phyloP scores from a whole-genome alignment of 2,888 invertebrate species.

The Sicus ferrugineus region DNA sequence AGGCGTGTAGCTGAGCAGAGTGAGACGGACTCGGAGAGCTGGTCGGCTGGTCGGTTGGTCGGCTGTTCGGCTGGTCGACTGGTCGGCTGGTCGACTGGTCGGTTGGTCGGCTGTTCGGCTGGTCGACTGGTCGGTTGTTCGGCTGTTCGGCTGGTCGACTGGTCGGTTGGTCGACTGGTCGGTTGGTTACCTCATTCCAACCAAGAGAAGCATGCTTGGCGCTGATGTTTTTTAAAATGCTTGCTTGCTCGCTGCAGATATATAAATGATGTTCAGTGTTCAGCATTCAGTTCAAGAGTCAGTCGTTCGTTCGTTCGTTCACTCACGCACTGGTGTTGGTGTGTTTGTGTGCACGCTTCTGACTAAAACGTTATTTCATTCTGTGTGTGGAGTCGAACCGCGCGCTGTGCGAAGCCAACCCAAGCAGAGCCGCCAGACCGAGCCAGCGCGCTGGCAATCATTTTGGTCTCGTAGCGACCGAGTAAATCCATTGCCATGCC shows the following conservation, averaged over 20 bases:
- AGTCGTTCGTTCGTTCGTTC: slow-evolving; percentile 47
- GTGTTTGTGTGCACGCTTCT: slow-evolving; percentile 20
- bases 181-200: slow-evolving; percentile 13
- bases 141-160: background rate
- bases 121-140: background rate
- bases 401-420: slow-evolving; percentile 18
- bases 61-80: background rate
- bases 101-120: background rate
- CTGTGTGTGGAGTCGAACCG: slow-evolving; percentile 4
- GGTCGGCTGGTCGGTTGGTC: background rate
- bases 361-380: slow-evolving; percentile 26
- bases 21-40: no score
- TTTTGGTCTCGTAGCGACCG: background rate
- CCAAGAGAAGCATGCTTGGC: slow-evolving; percentile 1
- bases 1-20: background rate
- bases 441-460: background rate
- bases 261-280: slow-evolving; percentile 12
- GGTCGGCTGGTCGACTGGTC: background rate
- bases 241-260: background rate
- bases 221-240: slow-evolving; percentile 27
- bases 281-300: slow-evolving; percentile 34
- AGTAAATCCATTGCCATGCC: slow-evolving; percentile 10
- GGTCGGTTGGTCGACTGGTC: background rate
- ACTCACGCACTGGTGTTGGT: slow-evolving; percentile 27
- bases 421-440: background rate